Base-by-base conservation (phyloP, 2,888 invertebrate genomes). In the Lamellibrachia satsuma region DNA sequence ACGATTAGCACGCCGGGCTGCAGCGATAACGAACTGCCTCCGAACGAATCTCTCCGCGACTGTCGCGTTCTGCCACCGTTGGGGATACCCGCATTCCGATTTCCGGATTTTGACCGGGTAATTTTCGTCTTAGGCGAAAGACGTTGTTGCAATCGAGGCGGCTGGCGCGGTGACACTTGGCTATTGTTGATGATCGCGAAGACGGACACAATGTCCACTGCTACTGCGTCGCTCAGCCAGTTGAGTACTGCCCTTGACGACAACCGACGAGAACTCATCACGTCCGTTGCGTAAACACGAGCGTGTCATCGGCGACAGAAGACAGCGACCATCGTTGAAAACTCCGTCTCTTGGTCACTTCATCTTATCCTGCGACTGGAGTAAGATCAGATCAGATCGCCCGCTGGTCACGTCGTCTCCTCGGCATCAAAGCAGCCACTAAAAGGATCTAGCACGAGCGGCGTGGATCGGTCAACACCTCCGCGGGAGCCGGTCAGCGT, bases 21-120 rank as follows among this genome's bases (percentile, higher is more conserved):
- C 75, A 75, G 75, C 75, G 75, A 75, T 75, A 75, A 75, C 75
- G 75, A 75, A 75, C 75, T 75, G 75, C 75, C 75, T 22, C 75
- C 75, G 75, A 75, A 3, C 11, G 75, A 15, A 75, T 75, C 75
- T 75, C 75, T 75, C 75, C 4, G 60, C 75, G 22, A 75, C 75
- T 75, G 75, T 75, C 75, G n/a, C 75, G 22, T n/a, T 22, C 75
- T n/a, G 22, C 75, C 75, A 75, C 75, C 75, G 75, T n/a, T 75
- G 75, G 75, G 75, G 75, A 75, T 75, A 75, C 75, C 6, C 22
- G 75, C 75, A 11, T 75, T 75, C 75, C 75, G 75, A 75, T 22
- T 75, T 22, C 15, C 15, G 75, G 22, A 75, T 75, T 75, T 75
- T 3, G 75, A 6, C 75, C 22, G 22, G 22, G 75, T 22, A 75